Percentiles rank a stretch among this genome's conserved stretches.
Evolutionary conservation across 2,797 vertebrate genomes (phyloP).

Genomic region (Otus scops): DNA sequence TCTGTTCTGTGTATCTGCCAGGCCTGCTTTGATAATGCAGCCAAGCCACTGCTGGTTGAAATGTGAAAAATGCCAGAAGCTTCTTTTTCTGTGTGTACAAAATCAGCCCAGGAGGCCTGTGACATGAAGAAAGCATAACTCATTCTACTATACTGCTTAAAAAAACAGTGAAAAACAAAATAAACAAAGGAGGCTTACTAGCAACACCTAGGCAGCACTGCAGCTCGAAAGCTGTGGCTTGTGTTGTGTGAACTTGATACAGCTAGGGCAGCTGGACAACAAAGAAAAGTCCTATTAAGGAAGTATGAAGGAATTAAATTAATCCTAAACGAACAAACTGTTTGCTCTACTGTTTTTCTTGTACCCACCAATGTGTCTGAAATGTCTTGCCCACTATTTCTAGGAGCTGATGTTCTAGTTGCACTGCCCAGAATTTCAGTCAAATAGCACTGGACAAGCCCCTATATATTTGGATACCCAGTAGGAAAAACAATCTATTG

Average conservation of each 20-base stretch:
- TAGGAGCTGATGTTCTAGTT: background rate
- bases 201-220: background rate
- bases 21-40: conserved; percentile 76
- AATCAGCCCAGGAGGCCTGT: conserved; percentile 48
- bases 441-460: background rate
- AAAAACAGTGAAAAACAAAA: conserved; percentile 2
- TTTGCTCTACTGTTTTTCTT: background rate
- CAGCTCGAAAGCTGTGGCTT: background rate
- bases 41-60: conserved; percentile 76
- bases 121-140: conserved; percentile 44
- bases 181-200: background rate
- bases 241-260: background rate
- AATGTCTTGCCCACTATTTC: background rate
- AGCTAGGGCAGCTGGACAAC: background rate
- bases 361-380: background rate
- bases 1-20: conserved; percentile 59
- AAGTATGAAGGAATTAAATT: background rate
- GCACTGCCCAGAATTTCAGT: background rate
- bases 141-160: conserved; percentile 6
- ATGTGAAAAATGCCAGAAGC: conserved; percentile 74
- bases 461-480: background rate
- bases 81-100: conserved; percentile 64
- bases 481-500: background rate
- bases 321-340: background rate
- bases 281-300: background rate